These are phyloP conservation scores for Tipula helvola DNA, from an alignment of 2,888 invertebrate genomes.

Conservation along the genomic window DNA sequence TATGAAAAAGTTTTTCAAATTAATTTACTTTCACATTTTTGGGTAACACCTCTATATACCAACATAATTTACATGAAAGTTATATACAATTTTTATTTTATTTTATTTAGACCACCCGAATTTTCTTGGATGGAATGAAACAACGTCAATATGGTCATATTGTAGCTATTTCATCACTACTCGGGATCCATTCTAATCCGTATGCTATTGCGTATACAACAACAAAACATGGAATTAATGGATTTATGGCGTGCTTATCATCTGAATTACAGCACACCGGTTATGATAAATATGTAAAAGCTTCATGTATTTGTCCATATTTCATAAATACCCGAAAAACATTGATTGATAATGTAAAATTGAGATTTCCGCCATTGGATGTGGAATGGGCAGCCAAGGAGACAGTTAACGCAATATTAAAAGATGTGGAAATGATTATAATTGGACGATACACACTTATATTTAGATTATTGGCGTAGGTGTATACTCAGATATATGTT, in stretches of 20 bases:
- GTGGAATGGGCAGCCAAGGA: neutral
- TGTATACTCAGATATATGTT: neutral
- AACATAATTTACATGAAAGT: neutral
- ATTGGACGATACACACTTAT: neutral
- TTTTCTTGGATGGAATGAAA: constrained; percentile 22
- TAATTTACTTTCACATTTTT: constrained; percentile 22
- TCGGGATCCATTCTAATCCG: neutral
- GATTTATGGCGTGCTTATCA: constrained; percentile 6
- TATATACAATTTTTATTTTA: neutral
- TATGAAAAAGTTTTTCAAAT: constrained; percentile 21
- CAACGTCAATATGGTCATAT: constrained; percentile 21
- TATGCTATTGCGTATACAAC: neutral
- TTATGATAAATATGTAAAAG: neutral
- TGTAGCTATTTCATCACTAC: constrained; percentile 20
- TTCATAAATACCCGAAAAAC: neutral
- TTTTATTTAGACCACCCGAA: constrained; percentile 10
- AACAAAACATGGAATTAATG: neutral
- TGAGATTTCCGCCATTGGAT: neutral
- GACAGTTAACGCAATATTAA: neutral
- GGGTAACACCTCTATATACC: constrained; percentile 18
- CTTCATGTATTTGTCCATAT: neutral
- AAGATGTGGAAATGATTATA: neutral
- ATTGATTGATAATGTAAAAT: neutral
- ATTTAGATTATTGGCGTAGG: neutral
- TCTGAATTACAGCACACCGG: neutral